A percentile compares a stretch with the other conserved stretches of the same genome.
phyloP scores from a whole-genome alignment of 1,140 invertebrate genomes.

The Batillaria attramentaria region DNA sequence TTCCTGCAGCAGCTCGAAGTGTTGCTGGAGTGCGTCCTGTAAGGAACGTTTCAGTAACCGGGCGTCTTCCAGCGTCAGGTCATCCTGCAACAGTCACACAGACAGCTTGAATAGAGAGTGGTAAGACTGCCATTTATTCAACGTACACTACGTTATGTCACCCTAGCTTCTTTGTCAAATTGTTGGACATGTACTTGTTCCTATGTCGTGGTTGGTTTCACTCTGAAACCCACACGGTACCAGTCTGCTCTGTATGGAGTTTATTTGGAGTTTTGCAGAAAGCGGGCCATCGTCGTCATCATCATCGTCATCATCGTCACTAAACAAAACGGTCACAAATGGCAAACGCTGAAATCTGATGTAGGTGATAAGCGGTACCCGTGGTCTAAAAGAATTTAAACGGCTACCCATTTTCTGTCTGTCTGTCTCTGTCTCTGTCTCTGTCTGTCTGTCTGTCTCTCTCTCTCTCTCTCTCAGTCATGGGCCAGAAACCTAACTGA shows the following conservation, averaged over 20 bases:
- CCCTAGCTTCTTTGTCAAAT: not conserved
- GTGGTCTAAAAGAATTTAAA: too few species aligned
- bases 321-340: too few species aligned
- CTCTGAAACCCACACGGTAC: too few species aligned
- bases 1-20: constrained; percentile 32
- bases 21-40: constrained; percentile 17
- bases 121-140: not conserved
- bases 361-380: not conserved
- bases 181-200: not conserved
- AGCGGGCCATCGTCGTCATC: too few species aligned
- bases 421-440: not conserved
- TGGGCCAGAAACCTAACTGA: not conserved
- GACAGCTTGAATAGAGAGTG: not conserved
- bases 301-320: too few species aligned
- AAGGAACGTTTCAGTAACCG: constrained; percentile 32
- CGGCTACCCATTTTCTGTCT: not conserved
- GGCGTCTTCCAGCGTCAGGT: constrained; percentile 5
- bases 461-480: not conserved
- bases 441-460: not conserved
- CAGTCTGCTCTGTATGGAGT: too few species aligned
- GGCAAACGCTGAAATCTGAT: not conserved
- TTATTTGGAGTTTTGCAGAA: too few species aligned
- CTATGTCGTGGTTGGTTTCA: not conserved
- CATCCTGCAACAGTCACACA: constrained; percentile 4
- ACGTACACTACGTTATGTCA: not conserved